Percentiles rank a stretch among this genome's conserved stretches.
Conservation (phyloP, 2,888 invertebrate genomes). For the Drosophila imparisetae region DNA sequence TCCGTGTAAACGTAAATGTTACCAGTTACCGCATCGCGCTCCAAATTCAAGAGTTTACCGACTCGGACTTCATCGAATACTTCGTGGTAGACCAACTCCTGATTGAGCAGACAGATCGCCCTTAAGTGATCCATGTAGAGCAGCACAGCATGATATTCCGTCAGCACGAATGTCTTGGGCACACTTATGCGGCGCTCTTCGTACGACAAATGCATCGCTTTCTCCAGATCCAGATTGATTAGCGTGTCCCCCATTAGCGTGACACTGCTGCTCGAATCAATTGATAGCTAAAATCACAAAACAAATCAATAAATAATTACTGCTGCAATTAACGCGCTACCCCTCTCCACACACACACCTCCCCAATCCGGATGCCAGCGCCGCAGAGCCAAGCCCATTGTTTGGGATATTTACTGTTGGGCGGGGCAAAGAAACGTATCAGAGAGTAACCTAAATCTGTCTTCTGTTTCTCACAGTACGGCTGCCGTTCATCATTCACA, state of each 20-base stretch:
- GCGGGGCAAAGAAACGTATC: conserved; percentile 91
- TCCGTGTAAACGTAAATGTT: conserved; percentile 95
- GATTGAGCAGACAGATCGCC: conserved; percentile 93
- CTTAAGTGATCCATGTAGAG: conserved; percentile 93
- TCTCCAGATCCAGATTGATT: conserved; percentile 71
- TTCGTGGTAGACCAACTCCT: conserved; percentile 94
- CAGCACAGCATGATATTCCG: conserved; percentile 95
- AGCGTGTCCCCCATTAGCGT: conserved; percentile 66
- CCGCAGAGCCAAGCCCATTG: conserved; percentile 95
- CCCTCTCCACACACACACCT: conserved; percentile 85
- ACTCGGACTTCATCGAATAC: conserved; percentile 90
- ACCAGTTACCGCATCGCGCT: conserved; percentile 91
- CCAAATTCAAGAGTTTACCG: conserved; percentile 91
- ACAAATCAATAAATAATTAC: not conserved
- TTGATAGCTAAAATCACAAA: conserved; percentile 42
- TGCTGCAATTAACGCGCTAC: not conserved
- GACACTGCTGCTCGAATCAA: conserved; percentile 45
- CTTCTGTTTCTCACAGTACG: conserved; percentile 89
- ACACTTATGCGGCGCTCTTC: conserved; percentile 83
- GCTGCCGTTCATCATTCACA: conserved; percentile 70
- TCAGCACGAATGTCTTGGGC: conserved; percentile 92
- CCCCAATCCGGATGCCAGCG: conserved; percentile 91
- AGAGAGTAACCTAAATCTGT: conserved; percentile 91
- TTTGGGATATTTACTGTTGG: conserved; percentile 88
- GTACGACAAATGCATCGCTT: conserved; percentile 69